Percentiles rank a stretch among this genome's conserved stretches.
Conservation (phyloP, 2,797 vertebrate species). For the Lateolabrax maculatus region DNA sequence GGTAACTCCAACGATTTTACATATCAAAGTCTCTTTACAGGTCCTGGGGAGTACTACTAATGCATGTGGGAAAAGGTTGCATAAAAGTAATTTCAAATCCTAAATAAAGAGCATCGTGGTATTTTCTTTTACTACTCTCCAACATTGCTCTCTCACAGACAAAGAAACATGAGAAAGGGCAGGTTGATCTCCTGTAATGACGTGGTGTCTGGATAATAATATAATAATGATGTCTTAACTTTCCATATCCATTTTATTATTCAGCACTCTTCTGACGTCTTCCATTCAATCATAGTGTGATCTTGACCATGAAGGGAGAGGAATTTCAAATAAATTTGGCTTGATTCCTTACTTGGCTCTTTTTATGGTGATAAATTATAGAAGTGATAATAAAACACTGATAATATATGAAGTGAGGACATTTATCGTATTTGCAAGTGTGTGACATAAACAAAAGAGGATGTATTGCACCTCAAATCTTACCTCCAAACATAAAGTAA, state of each 20-base stretch:
- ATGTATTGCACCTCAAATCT: background rate
- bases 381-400: slow-evolving; percentile 34
- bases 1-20: too few relatives aligned
- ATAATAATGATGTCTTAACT: background rate
- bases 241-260: background rate
- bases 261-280: background rate
- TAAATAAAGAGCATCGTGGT: background rate
- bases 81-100: too few relatives aligned
- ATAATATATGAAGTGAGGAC: slow-evolving; percentile 36
- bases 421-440: background rate
- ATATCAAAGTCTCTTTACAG: too few relatives aligned
- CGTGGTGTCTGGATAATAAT: background rate
- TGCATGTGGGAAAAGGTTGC: too few relatives aligned
- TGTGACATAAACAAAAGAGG: background rate
- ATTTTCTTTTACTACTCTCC: background rate
- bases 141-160: background rate
- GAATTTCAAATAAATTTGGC: background rate
- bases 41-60: too few relatives aligned
- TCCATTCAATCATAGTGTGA: background rate
- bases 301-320: background rate
- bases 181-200: background rate
- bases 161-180: background rate
- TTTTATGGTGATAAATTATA: slow-evolving; percentile 2
- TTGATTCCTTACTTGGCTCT: background rate
- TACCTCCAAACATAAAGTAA: background rate